Evolutionary conservation across 2,113 vertebrate genomes (phyloP).

Genomic region (Barnardius zonarius): DNA sequence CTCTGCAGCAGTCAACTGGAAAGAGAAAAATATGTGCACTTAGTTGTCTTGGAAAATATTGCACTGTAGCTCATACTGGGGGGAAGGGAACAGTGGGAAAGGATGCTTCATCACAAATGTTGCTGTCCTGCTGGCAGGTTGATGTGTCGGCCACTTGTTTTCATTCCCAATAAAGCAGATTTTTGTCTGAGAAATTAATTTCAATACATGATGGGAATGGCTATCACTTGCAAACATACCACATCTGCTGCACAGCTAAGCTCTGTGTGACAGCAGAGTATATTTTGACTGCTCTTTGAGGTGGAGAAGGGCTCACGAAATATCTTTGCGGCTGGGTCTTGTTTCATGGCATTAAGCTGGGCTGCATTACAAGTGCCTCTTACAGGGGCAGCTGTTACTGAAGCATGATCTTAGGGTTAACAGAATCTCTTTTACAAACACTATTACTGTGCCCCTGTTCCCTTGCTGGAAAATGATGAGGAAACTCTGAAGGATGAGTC

Average conservation of each 20-base stretch:
- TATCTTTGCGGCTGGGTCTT: neutral
- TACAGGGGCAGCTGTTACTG: neutral
- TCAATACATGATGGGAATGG: neutral
- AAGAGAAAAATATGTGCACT: constrained; percentile 13
- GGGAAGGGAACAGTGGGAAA: neutral
- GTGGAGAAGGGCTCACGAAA: neutral
- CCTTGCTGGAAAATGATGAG: neutral
- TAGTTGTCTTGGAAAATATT: neutral
- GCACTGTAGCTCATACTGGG: neutral
- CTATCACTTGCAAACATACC: neutral
- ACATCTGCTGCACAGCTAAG: neutral
- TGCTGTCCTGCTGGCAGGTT: neutral
- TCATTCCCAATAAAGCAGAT: neutral
- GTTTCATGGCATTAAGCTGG: neutral
- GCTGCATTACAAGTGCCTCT: neutral
- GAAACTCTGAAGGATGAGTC: neutral
- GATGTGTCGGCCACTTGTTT: neutral
- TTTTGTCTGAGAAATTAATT: constrained; percentile 46
- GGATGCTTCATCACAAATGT: neutral
- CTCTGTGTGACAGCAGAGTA: neutral
- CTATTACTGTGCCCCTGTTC: fast-evolving
- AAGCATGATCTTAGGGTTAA: neutral
- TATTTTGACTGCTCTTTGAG: neutral
- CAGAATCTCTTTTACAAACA: neutral
- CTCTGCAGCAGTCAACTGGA: constrained; percentile 46